phyloP scores from a whole-genome alignment of 1,140 invertebrate genomes.

The Drosophila kanapiae region DNA sequence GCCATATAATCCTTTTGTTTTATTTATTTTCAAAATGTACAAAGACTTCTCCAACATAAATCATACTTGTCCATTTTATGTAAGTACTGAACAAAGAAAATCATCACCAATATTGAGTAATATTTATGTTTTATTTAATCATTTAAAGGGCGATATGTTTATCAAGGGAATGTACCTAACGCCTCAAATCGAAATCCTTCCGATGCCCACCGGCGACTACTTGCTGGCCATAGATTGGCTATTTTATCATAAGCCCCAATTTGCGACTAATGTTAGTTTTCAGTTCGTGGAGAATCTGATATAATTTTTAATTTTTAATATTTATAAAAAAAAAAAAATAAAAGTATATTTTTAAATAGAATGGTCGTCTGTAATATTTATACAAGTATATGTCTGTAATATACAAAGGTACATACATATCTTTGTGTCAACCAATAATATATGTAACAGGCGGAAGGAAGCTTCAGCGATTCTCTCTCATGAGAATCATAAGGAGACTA shows the following conservation, averaged over 20 bases:
- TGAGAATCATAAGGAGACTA: too few species aligned
- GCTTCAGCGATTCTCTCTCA: too few species aligned
- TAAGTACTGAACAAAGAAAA: background rate
- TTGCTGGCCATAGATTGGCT: background rate
- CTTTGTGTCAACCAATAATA: too few species aligned
- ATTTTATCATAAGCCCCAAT: conserved; percentile 7
- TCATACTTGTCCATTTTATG: conserved; percentile 6
- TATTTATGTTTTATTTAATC: too few species aligned
- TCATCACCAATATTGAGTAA: too few species aligned
- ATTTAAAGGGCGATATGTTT: conserved; percentile 3
- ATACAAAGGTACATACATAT: too few species aligned
- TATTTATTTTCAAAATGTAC: conserved; percentile 3
- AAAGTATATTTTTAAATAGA: too few species aligned
- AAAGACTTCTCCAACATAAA: conserved; percentile 16
- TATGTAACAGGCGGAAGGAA: too few species aligned
- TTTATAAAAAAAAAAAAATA: too few species aligned
- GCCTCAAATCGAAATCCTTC: background rate
- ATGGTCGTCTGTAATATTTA: too few species aligned
- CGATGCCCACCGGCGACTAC: conserved; percentile 1
- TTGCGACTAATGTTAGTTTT: background rate
- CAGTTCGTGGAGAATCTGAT: background rate
- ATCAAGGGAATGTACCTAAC: background rate
- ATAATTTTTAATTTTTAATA: too few species aligned
- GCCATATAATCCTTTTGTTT: background rate
- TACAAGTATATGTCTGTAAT: too few species aligned